Evolutionary conservation across 2,113 vertebrate genomes (phyloP).

Genomic region (Pituophis catenifer): DNA sequence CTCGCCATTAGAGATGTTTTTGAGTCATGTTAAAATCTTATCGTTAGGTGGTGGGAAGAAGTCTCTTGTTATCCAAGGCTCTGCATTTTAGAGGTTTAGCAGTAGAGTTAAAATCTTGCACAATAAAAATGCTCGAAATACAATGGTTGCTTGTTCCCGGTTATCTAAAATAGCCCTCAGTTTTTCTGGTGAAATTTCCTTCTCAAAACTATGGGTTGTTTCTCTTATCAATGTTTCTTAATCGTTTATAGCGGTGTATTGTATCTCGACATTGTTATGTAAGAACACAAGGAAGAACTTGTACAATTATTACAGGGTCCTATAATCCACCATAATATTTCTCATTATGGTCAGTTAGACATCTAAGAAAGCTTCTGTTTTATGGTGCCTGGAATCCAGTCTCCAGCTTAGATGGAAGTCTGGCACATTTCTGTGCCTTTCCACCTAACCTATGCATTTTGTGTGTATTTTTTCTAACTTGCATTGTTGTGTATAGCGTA

Average conservation of each 20-base stretch:
- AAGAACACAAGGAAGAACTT: neutral
- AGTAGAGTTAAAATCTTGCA: neutral
- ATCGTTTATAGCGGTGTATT: neutral
- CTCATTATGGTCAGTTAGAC: neutral
- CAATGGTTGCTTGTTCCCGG: neutral
- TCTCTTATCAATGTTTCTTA: neutral
- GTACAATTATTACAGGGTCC: neutral
- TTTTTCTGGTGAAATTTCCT: neutral
- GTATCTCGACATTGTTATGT: neutral
- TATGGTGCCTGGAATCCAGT: neutral
- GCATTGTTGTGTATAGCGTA: neutral
- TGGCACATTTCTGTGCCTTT: neutral
- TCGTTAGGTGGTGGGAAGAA: neutral
- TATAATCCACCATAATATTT: neutral
- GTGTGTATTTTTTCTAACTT: neutral
- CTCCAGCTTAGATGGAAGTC: neutral
- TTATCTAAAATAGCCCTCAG: neutral
- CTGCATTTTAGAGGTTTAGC: neutral
- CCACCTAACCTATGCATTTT: neutral
- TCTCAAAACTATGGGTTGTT: neutral
- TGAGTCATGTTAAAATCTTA: conserved; percentile 22
- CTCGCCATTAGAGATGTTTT: rapidly evolving
- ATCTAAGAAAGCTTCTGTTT: neutral
- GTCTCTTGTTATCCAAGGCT: conserved; percentile 14
- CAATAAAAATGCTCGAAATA: neutral